Evolutionary conservation across 1,140 invertebrate species (phyloP).

Genomic region (Myzus persicae): DNA sequence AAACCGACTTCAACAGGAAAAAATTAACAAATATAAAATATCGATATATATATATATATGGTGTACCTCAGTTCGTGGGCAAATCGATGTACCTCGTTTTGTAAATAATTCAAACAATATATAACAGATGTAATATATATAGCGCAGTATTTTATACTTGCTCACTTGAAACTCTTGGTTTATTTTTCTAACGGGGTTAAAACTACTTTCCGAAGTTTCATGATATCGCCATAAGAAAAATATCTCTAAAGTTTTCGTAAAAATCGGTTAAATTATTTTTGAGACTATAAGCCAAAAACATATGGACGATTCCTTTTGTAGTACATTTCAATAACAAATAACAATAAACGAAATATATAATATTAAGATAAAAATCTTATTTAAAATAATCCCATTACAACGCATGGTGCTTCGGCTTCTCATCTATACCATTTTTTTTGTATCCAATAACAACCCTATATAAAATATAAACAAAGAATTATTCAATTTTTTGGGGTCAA

Average conservation of each 20-base stretch:
- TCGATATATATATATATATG: not conserved
- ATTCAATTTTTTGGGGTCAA: no score
- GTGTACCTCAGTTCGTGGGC: not conserved
- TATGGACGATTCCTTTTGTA: not conserved
- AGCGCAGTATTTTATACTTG: no score
- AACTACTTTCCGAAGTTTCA: not conserved
- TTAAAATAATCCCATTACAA: not conserved
- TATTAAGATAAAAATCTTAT: no score
- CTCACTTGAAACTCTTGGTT: not conserved
- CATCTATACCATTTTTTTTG: no score
- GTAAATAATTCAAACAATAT: not conserved
- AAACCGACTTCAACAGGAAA: not conserved
- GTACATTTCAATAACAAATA: not conserved
- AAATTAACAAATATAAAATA: not conserved
- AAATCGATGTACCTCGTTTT: not conserved
- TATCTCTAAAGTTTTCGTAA: not conserved
- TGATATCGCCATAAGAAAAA: no score
- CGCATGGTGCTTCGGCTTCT: not conserved
- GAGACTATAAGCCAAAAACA: not conserved
- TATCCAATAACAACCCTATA: not conserved
- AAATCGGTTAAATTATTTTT: not conserved
- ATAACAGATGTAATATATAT: no score
- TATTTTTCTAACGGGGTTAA: not conserved
- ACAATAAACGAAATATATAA: no score
- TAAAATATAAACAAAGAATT: no score